Conservation (phyloP, 1,140 invertebrate species). For the Zaprionus vittiger region DNA sequence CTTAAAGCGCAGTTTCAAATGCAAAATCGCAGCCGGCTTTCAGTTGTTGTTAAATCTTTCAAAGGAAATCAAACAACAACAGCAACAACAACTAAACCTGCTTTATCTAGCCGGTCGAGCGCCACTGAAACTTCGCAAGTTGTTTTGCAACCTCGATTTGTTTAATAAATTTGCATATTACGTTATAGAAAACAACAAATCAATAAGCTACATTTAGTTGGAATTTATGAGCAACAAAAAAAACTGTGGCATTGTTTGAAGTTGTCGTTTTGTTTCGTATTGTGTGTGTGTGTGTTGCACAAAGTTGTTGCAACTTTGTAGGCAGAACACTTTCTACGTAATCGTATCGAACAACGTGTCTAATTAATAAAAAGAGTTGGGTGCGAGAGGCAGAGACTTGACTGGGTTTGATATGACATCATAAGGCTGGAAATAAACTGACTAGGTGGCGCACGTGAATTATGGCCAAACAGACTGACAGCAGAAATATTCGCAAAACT, state of each 20-base stretch:
- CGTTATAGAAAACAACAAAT: conserved; percentile 56
- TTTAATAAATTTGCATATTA: conserved; percentile 75
- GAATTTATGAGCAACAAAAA: conserved; percentile 29
- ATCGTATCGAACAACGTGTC: conserved; percentile 52
- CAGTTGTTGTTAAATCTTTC: conserved; percentile 8
- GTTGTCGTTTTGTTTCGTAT: neutral
- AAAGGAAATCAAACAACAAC: neutral
- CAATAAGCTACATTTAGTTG: conserved; percentile 60
- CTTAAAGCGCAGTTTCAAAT: conserved; percentile 7
- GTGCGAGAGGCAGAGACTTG: neutral
- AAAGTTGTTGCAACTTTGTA: conserved; percentile 24
- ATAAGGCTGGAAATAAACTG: conserved; percentile 52
- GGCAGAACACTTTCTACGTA: conserved; percentile 64
- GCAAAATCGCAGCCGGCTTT: neutral
- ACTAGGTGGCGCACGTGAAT: conserved; percentile 68
- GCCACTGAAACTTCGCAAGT: conserved; percentile 12
- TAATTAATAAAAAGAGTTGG: conserved; percentile 34
- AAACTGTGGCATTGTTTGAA: conserved; percentile 42
- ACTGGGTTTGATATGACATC: conserved; percentile 63
- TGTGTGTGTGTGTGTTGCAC: conserved; percentile 42
- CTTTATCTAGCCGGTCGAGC: conserved; percentile 1
- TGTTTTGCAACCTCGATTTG: conserved; percentile 65
- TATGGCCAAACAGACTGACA: conserved; percentile 52
- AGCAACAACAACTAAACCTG: neutral
- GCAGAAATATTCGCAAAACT: conserved; percentile 28